Percentiles rank a stretch among this genome's conserved stretches.
These are phyloP conservation scores for Yponomeuta cagnagella DNA, from an alignment of 2,888 invertebrate genomes.

Conservation along the genomic window DNA sequence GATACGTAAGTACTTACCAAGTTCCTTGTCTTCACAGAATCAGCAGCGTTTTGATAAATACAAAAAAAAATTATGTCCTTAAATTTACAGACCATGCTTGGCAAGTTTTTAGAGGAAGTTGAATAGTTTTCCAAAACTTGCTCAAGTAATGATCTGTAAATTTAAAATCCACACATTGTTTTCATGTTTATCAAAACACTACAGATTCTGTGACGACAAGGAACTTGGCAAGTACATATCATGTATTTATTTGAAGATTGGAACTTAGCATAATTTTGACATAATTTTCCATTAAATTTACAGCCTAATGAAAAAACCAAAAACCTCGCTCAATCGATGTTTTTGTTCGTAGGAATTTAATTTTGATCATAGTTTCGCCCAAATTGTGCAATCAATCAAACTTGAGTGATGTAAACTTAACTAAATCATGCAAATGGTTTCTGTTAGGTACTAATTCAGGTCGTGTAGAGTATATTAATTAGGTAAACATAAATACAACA, in stretches of 20 bases:
- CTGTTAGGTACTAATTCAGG: no score
- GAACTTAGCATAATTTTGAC: neutral
- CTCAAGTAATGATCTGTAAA: no score
- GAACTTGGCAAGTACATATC: no score
- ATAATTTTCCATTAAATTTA: neutral
- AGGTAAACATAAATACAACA: no score
- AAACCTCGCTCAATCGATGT: neutral
- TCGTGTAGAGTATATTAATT: no score
- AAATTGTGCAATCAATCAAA: neutral
- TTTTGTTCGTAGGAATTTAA: neutral
- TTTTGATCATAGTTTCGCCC: neutral
- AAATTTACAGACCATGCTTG: constrained; percentile 30
- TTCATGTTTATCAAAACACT: constrained; percentile 36
- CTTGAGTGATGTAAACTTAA: neutral
- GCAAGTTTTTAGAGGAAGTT: constrained; percentile 16
- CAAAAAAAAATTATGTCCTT: no score
- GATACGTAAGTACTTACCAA: no score
- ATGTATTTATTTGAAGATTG: constrained; percentile 15
- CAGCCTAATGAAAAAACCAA: no score
- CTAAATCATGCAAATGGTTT: neutral
- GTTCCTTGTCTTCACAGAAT: no score
- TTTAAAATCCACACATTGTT: no score
- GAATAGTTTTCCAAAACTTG: no score
- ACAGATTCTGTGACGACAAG: constrained; percentile 20
- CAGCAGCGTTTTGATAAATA: no score